Conservation (phyloP, 2,888 invertebrate species). For the Brachypterus glaber region DNA sequence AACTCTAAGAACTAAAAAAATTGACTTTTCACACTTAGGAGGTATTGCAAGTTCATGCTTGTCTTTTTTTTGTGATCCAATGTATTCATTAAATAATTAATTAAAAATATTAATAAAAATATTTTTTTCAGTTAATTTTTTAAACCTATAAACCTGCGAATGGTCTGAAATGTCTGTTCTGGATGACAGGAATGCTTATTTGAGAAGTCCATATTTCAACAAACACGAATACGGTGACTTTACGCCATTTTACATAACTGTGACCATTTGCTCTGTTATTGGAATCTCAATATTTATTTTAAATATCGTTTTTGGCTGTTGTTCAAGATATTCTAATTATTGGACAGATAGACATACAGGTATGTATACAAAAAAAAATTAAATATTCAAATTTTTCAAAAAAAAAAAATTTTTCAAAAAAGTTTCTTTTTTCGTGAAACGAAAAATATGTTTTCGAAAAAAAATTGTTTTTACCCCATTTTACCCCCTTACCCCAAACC, state of each 20-base stretch:
- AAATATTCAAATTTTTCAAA: neutral
- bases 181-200: constrained; percentile 51
- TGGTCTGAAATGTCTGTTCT: constrained; percentile 47
- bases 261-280: constrained; percentile 67
- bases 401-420: constrained; percentile 1
- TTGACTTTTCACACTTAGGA: no score
- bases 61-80: no score
- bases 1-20: no score
- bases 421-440: constrained; percentile 1
- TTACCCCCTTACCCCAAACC: no score
- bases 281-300: constrained; percentile 60
- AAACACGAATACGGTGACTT: constrained; percentile 61
- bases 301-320: constrained; percentile 72
- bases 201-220: constrained; percentile 52
- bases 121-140: no score
- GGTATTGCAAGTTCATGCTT: no score
- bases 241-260: constrained; percentile 75
- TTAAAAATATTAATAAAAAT: no score
- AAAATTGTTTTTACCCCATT: no score
- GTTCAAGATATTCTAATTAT: constrained; percentile 68
- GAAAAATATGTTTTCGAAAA: no score
- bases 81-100: no score
- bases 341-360: constrained; percentile 78
- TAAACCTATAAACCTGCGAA: no score
- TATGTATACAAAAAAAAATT: no score